phyloP scores from a whole-genome alignment of 2,113 vertebrate species.

The Microcebus lehilahytsara region DNA sequence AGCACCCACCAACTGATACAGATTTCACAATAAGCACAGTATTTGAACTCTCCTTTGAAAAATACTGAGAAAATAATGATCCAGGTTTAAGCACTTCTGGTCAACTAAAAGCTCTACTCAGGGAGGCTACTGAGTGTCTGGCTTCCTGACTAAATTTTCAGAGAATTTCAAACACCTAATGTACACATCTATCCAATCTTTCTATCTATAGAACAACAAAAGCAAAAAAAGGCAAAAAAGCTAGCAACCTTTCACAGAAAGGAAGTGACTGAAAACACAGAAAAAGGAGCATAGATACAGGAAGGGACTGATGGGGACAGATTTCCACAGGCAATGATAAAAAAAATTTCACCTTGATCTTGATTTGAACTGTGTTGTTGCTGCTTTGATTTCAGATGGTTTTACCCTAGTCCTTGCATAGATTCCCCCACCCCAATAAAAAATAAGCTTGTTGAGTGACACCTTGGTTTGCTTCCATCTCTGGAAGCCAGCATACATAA shows the following conservation, averaged over 20 bases:
- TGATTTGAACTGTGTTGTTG: constrained; percentile 52
- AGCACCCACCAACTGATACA: not conserved
- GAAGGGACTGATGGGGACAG: not conserved
- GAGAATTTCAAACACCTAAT: constrained; percentile 54
- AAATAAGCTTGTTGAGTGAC: constrained; percentile 38
- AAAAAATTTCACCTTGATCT: constrained; percentile 53
- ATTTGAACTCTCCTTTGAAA: not conserved
- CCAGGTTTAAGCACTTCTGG: not conserved
- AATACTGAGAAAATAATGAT: not conserved
- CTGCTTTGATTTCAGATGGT: constrained; percentile 57
- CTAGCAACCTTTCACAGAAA: constrained; percentile 80
- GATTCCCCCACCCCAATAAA: constrained; percentile 27
- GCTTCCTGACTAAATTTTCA: constrained; percentile 40
- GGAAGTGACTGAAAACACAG: constrained; percentile 67
- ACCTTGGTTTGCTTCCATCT: constrained; percentile 36
- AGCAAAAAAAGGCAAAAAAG: constrained; percentile 50
- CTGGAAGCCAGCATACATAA: constrained; percentile 13
- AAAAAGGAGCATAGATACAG: not conserved
- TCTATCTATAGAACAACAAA: constrained; percentile 57
- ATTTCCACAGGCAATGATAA: constrained; percentile 24
- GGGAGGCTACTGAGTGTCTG: not conserved
- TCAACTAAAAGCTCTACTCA: not conserved
- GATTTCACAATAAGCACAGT: not conserved
- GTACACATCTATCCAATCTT: constrained; percentile 47
- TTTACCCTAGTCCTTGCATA: constrained; percentile 12